Percentiles rank a stretch among this genome's conserved stretches.
Conservation (phyloP, 2,113 vertebrate species). For the Thunnus thynnus region DNA sequence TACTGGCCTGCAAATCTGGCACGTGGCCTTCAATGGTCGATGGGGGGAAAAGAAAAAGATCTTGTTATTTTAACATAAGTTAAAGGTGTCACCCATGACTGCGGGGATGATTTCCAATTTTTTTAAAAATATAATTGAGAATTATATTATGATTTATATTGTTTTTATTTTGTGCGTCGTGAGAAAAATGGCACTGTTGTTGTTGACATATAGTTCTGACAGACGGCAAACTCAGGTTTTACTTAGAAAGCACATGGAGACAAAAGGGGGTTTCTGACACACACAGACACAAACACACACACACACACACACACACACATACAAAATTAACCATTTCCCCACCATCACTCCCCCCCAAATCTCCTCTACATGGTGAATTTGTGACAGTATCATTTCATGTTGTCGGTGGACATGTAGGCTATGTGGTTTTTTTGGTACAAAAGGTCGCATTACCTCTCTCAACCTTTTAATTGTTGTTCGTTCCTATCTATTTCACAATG, state of each 20-base stretch:
- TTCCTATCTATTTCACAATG: constrained; percentile 88
- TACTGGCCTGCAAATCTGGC: constrained; percentile 53
- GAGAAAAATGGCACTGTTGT: constrained; percentile 83
- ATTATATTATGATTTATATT: constrained; percentile 79
- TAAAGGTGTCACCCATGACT: constrained; percentile 65
- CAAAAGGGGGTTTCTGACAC: constrained; percentile 64
- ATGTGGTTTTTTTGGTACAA: constrained; percentile 84
- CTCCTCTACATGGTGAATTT: constrained; percentile 84
- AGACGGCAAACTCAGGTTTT: constrained; percentile 89
- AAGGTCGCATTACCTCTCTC: constrained; percentile 84
- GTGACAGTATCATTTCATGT: constrained; percentile 84
- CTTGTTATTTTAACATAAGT: constrained; percentile 75
- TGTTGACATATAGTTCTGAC: constrained; percentile 67
- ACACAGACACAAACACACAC: constrained; percentile 28
- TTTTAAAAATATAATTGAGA: constrained; percentile 68
- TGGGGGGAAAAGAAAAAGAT: constrained; percentile 18
- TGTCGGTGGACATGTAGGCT: constrained; percentile 85
- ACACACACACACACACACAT: constrained; percentile 3
- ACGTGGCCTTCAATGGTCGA: constrained; percentile 49
- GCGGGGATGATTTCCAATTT: constrained; percentile 55
- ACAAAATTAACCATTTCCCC: constrained; percentile 28
- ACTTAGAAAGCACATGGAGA: constrained; percentile 85
- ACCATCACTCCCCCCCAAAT: constrained; percentile 28
- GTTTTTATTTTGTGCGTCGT: constrained; percentile 76
- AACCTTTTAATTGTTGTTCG: constrained; percentile 84